phyloP scores from a whole-genome alignment of 2,113 vertebrate genomes.

The Chaetodon auriga region DNA sequence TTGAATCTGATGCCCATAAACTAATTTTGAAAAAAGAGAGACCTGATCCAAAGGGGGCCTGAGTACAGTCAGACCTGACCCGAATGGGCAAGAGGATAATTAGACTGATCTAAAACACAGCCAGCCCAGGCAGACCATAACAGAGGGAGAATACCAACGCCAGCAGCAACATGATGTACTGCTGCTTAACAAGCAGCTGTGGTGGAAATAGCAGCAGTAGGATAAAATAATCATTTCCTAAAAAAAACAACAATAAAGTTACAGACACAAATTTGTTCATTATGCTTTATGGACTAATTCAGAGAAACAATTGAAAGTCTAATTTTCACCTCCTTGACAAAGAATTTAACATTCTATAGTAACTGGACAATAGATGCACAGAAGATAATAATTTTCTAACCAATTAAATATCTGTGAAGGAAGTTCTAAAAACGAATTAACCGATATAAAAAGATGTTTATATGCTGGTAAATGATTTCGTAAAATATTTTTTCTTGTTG shows the following conservation, averaged over 20 bases:
- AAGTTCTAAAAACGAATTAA: not conserved
- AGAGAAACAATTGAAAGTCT: not conserved
- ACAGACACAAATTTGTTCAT: not conserved
- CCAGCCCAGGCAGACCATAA: not conserved
- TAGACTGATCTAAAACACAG: not conserved
- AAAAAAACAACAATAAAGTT: not conserved
- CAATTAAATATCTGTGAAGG: not conserved
- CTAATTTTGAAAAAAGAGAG: too few species aligned
- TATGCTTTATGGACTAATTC: not conserved
- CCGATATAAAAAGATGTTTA: too few species aligned
- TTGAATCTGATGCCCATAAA: not conserved
- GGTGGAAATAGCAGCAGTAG: not conserved
- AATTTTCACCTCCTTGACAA: not conserved
- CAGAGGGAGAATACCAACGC: not conserved
- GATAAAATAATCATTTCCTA: not conserved
- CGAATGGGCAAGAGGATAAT: not conserved
- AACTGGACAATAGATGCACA: not conserved
- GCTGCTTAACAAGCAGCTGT: not conserved
- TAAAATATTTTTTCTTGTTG: not conserved
- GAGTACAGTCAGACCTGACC: not conserved
- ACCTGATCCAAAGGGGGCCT: not conserved
- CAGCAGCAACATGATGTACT: not conserved
- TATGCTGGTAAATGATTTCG: too few species aligned
- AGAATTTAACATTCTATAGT: not conserved
- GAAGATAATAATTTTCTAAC: not conserved